These are phyloP conservation scores for Eurypyga helias DNA, from an alignment of 2,113 vertebrate genomes.

Conservation along the genomic window DNA sequence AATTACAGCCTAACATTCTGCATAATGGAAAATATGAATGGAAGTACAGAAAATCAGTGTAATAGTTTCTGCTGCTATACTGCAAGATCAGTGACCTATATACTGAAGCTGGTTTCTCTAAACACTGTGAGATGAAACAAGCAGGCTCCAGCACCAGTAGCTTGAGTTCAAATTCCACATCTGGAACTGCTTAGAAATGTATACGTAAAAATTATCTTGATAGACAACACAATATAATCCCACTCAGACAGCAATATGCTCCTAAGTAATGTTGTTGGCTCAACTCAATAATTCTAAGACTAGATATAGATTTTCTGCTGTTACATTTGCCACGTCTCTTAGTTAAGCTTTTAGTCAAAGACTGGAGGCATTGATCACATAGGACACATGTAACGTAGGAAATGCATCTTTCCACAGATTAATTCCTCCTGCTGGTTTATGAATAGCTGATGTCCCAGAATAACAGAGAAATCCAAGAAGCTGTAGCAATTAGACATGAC, in stretches of 20 bases:
- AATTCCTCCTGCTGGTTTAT: conserved; percentile 37
- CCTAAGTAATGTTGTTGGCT: background rate
- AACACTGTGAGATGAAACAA: background rate
- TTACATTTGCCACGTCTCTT: background rate
- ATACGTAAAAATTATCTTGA: conserved; percentile 50
- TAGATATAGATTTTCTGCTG: background rate
- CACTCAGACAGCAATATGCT: background rate
- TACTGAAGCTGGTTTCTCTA: background rate
- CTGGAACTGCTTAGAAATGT: conserved; percentile 52
- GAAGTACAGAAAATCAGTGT: background rate
- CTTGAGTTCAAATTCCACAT: conserved; percentile 18
- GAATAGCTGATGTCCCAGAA: background rate
- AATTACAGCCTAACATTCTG: background rate
- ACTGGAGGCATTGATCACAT: background rate
- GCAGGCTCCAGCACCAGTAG: background rate
- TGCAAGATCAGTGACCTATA: background rate
- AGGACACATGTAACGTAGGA: background rate
- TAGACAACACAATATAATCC: conserved; percentile 46
- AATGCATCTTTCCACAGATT: background rate
- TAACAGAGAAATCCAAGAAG: conserved; percentile 13
- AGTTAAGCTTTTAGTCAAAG: background rate
- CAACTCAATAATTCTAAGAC: background rate
- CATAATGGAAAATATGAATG: background rate
- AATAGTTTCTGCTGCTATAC: background rate
- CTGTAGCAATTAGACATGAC: conserved; percentile 49